These are phyloP conservation scores for Esox masquinongy DNA, from an alignment of 2,797 vertebrate species.

Conservation along the genomic window DNA sequence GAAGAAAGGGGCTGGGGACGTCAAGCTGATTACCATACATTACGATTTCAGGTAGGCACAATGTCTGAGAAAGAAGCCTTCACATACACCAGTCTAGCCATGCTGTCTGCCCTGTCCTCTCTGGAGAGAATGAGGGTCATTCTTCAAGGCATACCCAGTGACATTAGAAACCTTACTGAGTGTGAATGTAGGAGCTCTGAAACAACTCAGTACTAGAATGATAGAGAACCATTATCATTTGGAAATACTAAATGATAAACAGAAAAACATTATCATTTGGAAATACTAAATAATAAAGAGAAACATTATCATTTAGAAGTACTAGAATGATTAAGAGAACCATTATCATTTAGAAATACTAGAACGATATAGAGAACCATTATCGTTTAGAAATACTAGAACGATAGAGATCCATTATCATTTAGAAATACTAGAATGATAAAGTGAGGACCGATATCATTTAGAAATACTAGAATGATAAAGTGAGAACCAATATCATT, in stretches of 20 bases:
- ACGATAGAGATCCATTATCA: too few relatives aligned
- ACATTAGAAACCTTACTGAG: slow-evolving; percentile 64
- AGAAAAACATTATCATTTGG: too few relatives aligned
- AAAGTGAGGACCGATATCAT: too few relatives aligned
- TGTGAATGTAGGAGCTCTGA: slow-evolving; percentile 41
- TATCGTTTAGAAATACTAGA: too few relatives aligned
- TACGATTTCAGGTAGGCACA: slow-evolving; percentile 71
- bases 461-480: too few relatives aligned
- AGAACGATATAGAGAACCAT: too few relatives aligned
- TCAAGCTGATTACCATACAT: slow-evolving; percentile 60
- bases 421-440: slow-evolving; percentile 30
- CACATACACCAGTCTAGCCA: slow-evolving; percentile 53
- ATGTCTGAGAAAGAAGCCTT: slow-evolving; percentile 65
- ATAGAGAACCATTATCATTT: slow-evolving; percentile 45
- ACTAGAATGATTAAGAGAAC: too few relatives aligned
- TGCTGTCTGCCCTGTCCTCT: slow-evolving; percentile 49
- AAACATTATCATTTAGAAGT: too few relatives aligned
- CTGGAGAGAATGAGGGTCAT: slow-evolving; percentile 42
- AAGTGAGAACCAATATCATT: too few relatives aligned
- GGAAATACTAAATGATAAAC: slow-evolving; percentile 19
- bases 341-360: too few relatives aligned
- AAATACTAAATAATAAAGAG: too few relatives aligned
- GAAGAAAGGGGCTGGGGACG: slow-evolving; percentile 53
- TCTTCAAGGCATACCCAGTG: slow-evolving; percentile 73
- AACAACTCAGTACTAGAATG: slow-evolving; percentile 45